These are phyloP conservation scores for Podilymbus podiceps DNA, from an alignment of 2,113 vertebrate genomes.

Conservation along the genomic window DNA sequence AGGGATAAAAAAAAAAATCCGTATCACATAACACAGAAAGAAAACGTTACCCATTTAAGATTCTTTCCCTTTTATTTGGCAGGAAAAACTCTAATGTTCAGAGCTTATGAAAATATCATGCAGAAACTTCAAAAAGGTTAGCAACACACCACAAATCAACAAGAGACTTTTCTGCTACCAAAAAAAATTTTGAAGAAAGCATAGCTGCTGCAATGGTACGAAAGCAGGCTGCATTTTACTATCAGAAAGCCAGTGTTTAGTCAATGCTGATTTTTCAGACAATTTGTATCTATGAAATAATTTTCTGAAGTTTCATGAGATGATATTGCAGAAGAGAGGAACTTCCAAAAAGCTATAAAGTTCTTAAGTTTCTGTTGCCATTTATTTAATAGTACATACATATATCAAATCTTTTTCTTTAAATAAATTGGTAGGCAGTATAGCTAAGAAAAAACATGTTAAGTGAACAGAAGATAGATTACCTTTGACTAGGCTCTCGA, in stretches of 20 bases:
- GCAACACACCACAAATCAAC: background rate
- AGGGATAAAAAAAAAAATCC: background rate
- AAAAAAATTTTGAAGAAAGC: background rate
- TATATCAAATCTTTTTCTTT: background rate
- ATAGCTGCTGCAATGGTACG: background rate
- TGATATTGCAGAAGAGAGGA: background rate
- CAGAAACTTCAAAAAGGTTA: background rate
- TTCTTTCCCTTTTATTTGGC: background rate
- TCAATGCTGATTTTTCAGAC: background rate
- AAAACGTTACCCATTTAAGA: background rate
- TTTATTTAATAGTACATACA: background rate
- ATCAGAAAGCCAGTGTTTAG: background rate
- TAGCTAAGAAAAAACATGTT: background rate
- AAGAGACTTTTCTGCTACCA: background rate
- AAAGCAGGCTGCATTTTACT: background rate
- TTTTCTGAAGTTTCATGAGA: background rate
- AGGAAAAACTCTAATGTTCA: background rate
- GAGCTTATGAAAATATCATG: background rate
- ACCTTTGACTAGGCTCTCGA: background rate
- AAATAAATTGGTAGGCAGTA: background rate
- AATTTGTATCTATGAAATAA: background rate
- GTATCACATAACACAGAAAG: background rate
- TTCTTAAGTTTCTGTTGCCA: background rate
- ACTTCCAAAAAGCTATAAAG: background rate
- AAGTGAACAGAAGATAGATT: conserved; percentile 12